Conservation (phyloP, 1,140 invertebrate genomes). For the Drosophila repletoides region DNA sequence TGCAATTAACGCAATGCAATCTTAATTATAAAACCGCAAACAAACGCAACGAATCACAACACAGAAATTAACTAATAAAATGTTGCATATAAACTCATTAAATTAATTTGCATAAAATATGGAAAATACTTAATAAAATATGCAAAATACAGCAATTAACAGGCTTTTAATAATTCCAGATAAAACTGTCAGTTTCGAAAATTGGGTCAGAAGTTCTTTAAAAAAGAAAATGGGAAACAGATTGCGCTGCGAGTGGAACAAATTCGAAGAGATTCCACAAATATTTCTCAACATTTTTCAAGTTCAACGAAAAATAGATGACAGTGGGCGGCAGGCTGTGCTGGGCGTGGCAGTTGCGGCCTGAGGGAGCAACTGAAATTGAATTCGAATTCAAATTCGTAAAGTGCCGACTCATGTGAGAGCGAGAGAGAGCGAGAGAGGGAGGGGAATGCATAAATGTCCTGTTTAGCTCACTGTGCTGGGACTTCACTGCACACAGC, state of each 20-base stretch:
- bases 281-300: no score
- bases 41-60: not conserved
- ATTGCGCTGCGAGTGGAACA: no score
- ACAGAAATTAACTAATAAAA: constrained; percentile 26
- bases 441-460: no score
- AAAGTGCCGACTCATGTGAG: constrained; percentile 59
- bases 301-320: constrained; percentile 65
- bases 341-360: no score
- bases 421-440: constrained; percentile 27
- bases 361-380: constrained; percentile 61
- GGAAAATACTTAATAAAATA: not conserved
- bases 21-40: constrained; percentile 23
- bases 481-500: constrained; percentile 32
- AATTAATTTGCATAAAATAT: constrained; percentile 14
- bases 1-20: constrained; percentile 42
- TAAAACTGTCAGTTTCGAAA: constrained; percentile 8
- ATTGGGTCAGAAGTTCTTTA: constrained; percentile 6
- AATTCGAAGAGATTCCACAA: no score
- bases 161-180: not conserved
- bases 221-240: constrained; percentile 26
- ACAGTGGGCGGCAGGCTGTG: constrained; percentile 20
- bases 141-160: not conserved
- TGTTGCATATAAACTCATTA: constrained; percentile 38
- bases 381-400: constrained; percentile 76
- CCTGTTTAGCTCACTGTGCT: not conserved